Percentiles rank a stretch among this genome's conserved stretches.
These are phyloP conservation scores for Apodemia duryi DNA, from an alignment of 2,888 invertebrate species.

Conservation along the genomic window DNA sequence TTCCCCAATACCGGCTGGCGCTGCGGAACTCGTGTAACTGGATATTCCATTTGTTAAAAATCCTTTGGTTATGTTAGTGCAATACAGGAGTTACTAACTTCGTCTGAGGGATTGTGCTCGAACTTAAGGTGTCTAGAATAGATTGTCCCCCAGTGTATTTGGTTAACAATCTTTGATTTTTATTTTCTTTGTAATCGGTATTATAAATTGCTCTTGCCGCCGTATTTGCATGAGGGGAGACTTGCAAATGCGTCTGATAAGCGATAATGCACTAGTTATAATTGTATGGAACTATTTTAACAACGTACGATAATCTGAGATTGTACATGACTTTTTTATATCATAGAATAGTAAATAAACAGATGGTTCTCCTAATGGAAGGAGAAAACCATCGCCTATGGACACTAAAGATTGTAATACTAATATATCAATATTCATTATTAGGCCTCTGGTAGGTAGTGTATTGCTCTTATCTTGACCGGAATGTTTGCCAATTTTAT, in stretches of 20 bases:
- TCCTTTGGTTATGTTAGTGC: neutral
- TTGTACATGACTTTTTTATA: too few relatives aligned
- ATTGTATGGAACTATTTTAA: too few relatives aligned
- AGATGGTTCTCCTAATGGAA: too few relatives aligned
- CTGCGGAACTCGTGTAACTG: constrained; percentile 7
- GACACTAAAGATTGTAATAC: too few relatives aligned
- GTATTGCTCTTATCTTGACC: too few relatives aligned
- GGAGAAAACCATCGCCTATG: too few relatives aligned
- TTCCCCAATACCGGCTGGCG: constrained; percentile 8
- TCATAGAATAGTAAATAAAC: too few relatives aligned
- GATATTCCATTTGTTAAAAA: constrained; percentile 7
- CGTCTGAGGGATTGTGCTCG: neutral
- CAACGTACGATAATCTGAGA: too few relatives aligned
- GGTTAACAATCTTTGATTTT: constrained; percentile 8
- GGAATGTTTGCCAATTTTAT: too few relatives aligned
- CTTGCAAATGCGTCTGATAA: neutral
- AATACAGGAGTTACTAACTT: constrained; percentile 5
- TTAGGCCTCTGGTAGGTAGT: too few relatives aligned
- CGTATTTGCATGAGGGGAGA: neutral
- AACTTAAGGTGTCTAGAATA: constrained; percentile 4
- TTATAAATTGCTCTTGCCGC: neutral
- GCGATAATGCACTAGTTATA: neutral
- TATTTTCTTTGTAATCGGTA: neutral
- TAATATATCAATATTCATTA: too few relatives aligned
- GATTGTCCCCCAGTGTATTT: constrained; percentile 4